Evolutionary conservation across 1,140 invertebrate genomes (phyloP).

Genomic region (Drosophila littoralis): DNA sequence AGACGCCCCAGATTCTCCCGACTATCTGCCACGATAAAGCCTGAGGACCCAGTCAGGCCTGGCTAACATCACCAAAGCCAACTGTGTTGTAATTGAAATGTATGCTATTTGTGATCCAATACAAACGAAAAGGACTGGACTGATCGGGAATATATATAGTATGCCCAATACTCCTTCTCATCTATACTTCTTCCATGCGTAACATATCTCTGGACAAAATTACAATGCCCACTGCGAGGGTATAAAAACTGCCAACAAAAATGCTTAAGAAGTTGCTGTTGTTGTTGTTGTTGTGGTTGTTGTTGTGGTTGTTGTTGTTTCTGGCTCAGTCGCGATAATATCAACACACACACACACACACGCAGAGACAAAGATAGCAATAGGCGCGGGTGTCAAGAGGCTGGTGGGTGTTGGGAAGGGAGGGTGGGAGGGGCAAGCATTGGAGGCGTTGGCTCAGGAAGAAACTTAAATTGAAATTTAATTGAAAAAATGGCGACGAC

Average conservation of each 20-base stretch:
- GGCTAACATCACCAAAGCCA: no score
- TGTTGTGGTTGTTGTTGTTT: slow-evolving; percentile 7
- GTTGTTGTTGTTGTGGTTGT: slow-evolving; percentile 5
- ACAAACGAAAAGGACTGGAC: no score
- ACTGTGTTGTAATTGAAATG: no score
- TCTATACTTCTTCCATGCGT: no score
- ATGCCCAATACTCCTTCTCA: no score
- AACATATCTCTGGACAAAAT: no score
- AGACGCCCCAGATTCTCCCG: no score
- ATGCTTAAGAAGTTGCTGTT: slow-evolving; percentile 13
- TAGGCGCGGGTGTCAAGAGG: neutral
- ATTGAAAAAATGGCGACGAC: slow-evolving; percentile 65
- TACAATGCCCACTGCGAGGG: no score
- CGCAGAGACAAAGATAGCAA: neutral
- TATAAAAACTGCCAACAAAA: neutral
- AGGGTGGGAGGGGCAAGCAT: neutral
- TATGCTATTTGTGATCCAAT: no score
- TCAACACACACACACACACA: neutral
- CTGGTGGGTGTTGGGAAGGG: neutral
- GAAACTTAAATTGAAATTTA: slow-evolving; percentile 67
- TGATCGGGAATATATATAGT: no score
- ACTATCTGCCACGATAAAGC: no score
- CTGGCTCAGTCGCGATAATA: slow-evolving; percentile 2
- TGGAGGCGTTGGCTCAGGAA: slow-evolving; percentile 15
- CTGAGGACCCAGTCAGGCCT: no score